Evolutionary conservation across 1,140 invertebrate species (phyloP).

Genomic region (Diorhabda sublineata): DNA sequence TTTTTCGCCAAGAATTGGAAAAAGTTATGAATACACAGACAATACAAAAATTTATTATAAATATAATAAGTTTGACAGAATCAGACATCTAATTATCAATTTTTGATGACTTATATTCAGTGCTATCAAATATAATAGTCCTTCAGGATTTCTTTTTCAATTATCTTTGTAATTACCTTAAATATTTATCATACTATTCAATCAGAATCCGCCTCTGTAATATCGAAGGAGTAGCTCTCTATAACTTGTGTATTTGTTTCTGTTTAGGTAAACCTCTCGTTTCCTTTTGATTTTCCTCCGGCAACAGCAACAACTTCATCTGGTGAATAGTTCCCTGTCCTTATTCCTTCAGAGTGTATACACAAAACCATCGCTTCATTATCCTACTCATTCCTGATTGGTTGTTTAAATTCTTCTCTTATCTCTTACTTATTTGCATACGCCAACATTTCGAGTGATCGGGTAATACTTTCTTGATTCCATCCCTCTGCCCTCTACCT

Average conservation of each 20-base stretch:
- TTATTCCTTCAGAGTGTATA: constrained; percentile 25
- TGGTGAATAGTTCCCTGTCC: constrained; percentile 41
- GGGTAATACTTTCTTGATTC: constrained; percentile 13
- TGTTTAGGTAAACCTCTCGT: constrained; percentile 45
- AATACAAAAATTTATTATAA: too few relatives aligned
- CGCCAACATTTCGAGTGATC: constrained; percentile 31
- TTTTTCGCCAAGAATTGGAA: too few relatives aligned
- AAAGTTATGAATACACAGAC: too few relatives aligned
- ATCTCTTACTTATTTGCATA: constrained; percentile 43
- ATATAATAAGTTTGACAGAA: too few relatives aligned
- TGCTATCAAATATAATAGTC: too few relatives aligned
- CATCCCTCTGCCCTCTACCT: constrained; percentile 4
- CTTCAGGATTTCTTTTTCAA: too few relatives aligned
- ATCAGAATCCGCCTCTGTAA: constrained; percentile 18
- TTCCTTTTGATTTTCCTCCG: constrained; percentile 47
- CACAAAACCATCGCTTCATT: constrained; percentile 41
- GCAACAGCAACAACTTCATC: constrained; percentile 43
- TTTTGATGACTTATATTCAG: too few relatives aligned
- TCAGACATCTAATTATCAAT: too few relatives aligned
- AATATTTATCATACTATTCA: not conserved
- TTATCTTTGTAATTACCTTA: too few relatives aligned
- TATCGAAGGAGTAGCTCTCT: constrained; percentile 37
- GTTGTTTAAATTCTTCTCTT: constrained; percentile 40
- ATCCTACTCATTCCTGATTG: constrained; percentile 41
- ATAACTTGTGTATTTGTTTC: constrained; percentile 46